A percentile compares a stretch with the other conserved stretches of the same genome.
phyloP scores from a whole-genome alignment of 2,797 vertebrate genomes.

The Amniataba percoides region DNA sequence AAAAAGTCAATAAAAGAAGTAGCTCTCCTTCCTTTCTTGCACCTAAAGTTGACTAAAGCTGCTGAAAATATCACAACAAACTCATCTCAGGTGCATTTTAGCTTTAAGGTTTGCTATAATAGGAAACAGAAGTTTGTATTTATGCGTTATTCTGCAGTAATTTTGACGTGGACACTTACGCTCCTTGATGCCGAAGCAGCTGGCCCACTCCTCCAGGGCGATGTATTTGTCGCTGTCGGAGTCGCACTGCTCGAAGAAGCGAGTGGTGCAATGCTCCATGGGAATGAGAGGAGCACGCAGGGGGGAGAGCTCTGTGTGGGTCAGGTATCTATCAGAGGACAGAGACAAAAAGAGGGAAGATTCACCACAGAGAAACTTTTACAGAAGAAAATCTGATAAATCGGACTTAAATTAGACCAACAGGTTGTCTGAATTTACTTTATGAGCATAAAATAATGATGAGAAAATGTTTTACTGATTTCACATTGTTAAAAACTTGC shows the following conservation, averaged over 20 bases:
- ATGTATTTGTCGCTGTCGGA: slow-evolving; percentile 97
- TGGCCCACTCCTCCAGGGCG: slow-evolving; percentile 96
- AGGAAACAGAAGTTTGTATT: background rate
- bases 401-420: background rate
- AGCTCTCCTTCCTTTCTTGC: background rate
- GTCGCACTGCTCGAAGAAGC: slow-evolving; percentile 96
- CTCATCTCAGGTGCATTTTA: too few relatives aligned
- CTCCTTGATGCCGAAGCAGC: slow-evolving; percentile 97
- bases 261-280: slow-evolving; percentile 99
- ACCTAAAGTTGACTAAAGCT: background rate
- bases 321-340: slow-evolving; percentile 89
- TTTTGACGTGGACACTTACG: slow-evolving; percentile 84
- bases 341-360: background rate
- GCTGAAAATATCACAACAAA: background rate
- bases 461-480: background rate
- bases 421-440: too few relatives aligned
- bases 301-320: slow-evolving; percentile 96
- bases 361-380: background rate
- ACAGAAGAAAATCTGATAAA: background rate
- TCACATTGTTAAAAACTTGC: too few relatives aligned
- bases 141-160: background rate
- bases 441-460: too few relatives aligned
- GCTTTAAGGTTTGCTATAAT: too few relatives aligned
- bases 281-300: slow-evolving; percentile 97
- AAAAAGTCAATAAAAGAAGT: background rate